phyloP scores from a whole-genome alignment of 2,888 invertebrate species.

The Apamea epomidion region DNA sequence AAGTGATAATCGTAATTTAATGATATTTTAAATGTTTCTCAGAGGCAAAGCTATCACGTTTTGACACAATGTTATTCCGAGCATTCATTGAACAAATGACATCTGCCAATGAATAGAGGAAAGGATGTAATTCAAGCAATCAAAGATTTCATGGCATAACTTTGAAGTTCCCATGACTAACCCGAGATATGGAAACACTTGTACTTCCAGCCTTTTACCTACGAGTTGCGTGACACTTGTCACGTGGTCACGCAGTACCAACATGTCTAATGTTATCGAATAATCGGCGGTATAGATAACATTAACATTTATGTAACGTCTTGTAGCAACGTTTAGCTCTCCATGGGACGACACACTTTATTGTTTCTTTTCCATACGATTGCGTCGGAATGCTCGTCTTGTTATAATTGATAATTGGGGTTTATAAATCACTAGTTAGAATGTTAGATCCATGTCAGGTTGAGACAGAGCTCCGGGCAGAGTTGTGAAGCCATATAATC shows the following conservation, averaged over 20 bases:
- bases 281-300: constrained; percentile 43
- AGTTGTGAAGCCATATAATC: constrained; percentile 54
- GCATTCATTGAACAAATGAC: constrained; percentile 5
- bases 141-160: constrained; percentile 31
- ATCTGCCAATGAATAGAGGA: background rate
- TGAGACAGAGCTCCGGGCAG: constrained; percentile 58
- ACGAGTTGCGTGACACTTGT: constrained; percentile 51
- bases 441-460: constrained; percentile 44
- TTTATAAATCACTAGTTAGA: constrained; percentile 58
- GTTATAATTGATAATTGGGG: constrained; percentile 62
- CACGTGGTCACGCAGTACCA: constrained; percentile 26
- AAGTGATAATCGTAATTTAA: background rate
- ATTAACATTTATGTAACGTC: constrained; percentile 52
- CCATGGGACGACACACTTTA: constrained; percentile 53
- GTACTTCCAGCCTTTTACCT: constrained; percentile 30
- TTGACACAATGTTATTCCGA: background rate
- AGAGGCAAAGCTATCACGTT: background rate
- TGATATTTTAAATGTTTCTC: background rate
- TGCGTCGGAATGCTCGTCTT: constrained; percentile 50
- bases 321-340: constrained; percentile 42
- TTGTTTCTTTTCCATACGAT: constrained; percentile 53
- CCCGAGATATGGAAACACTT: constrained; percentile 15
- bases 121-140: constrained; percentile 24
- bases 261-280: constrained; percentile 50
- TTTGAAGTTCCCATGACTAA: constrained; percentile 41